Base-by-base conservation (phyloP, 2,888 invertebrate genomes). In the Acrobasis repandana region DNA sequence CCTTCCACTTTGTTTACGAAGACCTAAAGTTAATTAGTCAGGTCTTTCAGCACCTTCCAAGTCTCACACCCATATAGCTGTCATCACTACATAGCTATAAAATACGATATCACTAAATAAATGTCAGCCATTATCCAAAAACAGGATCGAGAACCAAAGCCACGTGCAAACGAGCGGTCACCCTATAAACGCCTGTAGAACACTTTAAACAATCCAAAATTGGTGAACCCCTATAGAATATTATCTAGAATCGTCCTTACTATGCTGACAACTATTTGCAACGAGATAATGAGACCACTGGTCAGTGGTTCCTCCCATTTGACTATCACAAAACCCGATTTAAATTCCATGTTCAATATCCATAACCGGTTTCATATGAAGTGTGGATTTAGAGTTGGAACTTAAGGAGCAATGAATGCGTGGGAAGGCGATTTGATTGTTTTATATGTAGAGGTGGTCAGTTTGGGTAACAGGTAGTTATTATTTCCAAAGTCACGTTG, bases 401-500 rank as follows among this genome's bases (percentile, higher is more conserved):
- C 1, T 38, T 1, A 63, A 8, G 14, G 18, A 16, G 51, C 61
- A 63, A 60, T 65, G 63, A 18, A 58, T 48, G 46, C 1, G 34
- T n/a, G 15, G 16, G 0, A 11, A 11, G 14, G 9, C 33, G 48
- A 51, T 61, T 20, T 48, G 0, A n/a, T 56, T 10, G 47, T 10
- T 47, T 15, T 47, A 5, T n/a, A 8, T 2, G 18, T 10, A 14
- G 4, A 9, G 33, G 10, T 16, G 28, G 34, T 28, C 14, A 34
- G 28, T 14, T 6, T 1, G 6, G 61, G 59, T 64, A 64, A 61
- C 38, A 60, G 70, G 67, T 75, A 67, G 74, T 75, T 76, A 74
- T 75, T 70, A 75, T 75, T 74, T 73, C 62, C 61, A 67, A 71
- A 75, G 68, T 70, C 67, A 66, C 63, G 69, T 62, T 61, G 62